phyloP scores from a whole-genome alignment of 2,888 invertebrate species.

The Venusia cambrica region DNA sequence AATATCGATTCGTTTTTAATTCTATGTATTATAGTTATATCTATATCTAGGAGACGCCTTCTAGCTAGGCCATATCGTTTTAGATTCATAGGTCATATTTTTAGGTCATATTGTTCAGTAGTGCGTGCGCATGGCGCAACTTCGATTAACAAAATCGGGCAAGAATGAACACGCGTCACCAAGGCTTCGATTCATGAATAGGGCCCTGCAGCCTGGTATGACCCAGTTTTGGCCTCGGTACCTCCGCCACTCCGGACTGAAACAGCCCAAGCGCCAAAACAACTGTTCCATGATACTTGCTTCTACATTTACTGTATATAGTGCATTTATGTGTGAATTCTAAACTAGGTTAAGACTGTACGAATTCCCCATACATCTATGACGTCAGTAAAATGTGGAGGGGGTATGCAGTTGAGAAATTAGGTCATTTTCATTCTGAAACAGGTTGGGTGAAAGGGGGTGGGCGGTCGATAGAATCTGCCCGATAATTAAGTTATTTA shows the following conservation, averaged over 20 bases:
- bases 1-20: too few species aligned
- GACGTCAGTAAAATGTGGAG: constrained; percentile 80
- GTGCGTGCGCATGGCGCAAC: constrained; percentile 28
- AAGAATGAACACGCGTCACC: constrained; percentile 73
- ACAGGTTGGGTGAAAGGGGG: constrained; percentile 61
- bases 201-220: constrained; percentile 84
- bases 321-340: constrained; percentile 31
- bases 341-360: constrained; percentile 49
- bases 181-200: constrained; percentile 80
- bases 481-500: constrained; percentile 34
- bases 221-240: constrained; percentile 83
- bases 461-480: constrained; percentile 52
- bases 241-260: constrained; percentile 26
- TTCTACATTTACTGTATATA: constrained; percentile 23
- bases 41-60: too few species aligned
- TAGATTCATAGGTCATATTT: not conserved
- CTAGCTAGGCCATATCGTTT: constrained; percentile 2
- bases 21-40: too few species aligned
- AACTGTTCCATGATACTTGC: constrained; percentile 26
- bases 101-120: constrained; percentile 40
- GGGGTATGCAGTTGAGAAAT: constrained; percentile 74
- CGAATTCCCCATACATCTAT: constrained; percentile 51
- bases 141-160: constrained; percentile 56
- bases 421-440: constrained; percentile 85
- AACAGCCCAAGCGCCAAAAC: constrained; percentile 39